A percentile compares a stretch with the other conserved stretches of the same genome.
Conservation (phyloP, 2,113 vertebrate species). For the Apodemus sylvaticus region DNA sequence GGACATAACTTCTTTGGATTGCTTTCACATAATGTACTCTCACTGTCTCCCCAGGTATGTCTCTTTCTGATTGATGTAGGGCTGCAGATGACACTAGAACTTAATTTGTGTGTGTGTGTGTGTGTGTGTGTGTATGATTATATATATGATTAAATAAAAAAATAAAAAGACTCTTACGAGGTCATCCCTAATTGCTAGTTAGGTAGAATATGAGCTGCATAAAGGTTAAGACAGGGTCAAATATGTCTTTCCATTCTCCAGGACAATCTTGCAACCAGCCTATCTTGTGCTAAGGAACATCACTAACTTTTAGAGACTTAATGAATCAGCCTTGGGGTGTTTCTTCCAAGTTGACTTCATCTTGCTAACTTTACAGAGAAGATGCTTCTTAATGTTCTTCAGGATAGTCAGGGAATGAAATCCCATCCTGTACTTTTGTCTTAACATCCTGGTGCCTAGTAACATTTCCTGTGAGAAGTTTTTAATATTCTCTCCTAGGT, state of each 20-base stretch:
- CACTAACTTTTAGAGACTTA: slow-evolving; percentile 10
- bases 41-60: not conserved
- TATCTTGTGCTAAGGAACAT: not conserved
- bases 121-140: no score
- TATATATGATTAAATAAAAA: no score
- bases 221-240: not conserved
- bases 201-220: not conserved
- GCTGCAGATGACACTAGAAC: not conserved
- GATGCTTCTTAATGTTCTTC: not conserved
- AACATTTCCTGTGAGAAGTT: not conserved
- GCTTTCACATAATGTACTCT: not conserved
- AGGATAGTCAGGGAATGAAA: not conserved
- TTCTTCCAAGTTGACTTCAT: not conserved
- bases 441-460: not conserved
- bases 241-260: not conserved
- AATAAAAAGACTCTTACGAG: not conserved
- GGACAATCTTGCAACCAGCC: not conserved
- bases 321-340: not conserved
- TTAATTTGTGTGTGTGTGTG: no score
- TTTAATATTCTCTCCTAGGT: not conserved
- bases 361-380: slow-evolving; percentile 43
- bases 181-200: not conserved
- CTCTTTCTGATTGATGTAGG: not conserved
- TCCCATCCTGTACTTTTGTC: not conserved
- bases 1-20: not conserved